Evolutionary conservation across 2,113 vertebrate species (phyloP).

Genomic region (Pundamilia nyererei): DNA sequence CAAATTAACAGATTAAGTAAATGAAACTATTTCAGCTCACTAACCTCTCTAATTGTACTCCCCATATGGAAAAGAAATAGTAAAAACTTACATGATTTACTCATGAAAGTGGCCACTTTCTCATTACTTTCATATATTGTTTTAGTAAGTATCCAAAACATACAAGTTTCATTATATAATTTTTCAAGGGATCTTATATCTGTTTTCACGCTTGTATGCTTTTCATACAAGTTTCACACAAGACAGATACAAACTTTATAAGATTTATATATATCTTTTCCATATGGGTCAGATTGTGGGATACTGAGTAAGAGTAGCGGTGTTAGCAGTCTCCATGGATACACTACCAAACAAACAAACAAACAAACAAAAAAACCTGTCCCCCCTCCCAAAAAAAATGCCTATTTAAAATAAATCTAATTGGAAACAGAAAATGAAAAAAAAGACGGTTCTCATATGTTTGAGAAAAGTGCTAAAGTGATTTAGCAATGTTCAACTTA

Average conservation of each 20-base stretch:
- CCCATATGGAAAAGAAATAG: no score
- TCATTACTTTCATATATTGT: no score
- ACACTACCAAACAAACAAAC: neutral
- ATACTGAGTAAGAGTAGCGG: neutral
- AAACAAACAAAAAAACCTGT: neutral
- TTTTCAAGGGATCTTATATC: no score
- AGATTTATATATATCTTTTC: no score
- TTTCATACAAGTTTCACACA: no score
- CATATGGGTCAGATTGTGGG: neutral
- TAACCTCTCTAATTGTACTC: neutral
- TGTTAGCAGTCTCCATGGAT: neutral
- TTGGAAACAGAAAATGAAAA: neutral
- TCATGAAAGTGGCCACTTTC: no score
- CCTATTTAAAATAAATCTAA: neutral
- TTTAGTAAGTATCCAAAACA: no score
- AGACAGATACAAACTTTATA: no score
- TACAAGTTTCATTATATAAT: no score
- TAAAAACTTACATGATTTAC: no score
- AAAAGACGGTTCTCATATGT: neutral
- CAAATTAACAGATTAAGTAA: neutral
- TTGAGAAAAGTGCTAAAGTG: conserved; percentile 27
- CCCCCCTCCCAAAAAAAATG: neutral
- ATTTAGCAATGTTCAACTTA: neutral
- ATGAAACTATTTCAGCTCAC: neutral
- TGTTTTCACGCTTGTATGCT: no score